Evolutionary conservation across 2,113 vertebrate genomes (phyloP), one percentile per base, ranked within the genome.

Genomic region (Albula glossodonta): DNA sequence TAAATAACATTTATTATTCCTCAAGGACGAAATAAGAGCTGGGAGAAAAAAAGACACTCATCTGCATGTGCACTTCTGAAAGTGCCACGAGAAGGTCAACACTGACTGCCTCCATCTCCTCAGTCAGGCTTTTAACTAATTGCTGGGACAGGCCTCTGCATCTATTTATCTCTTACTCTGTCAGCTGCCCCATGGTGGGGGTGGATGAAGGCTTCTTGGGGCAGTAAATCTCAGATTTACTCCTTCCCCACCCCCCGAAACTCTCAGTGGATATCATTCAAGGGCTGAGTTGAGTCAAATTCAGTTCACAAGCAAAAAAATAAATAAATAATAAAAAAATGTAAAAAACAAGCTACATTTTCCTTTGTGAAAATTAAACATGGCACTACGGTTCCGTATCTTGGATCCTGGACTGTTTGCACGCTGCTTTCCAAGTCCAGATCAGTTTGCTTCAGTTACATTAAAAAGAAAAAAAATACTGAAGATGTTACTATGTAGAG

Each of bases 91-190:
- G 48, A 78, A 86, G 70, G 80, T 82, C 85, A 56, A 3, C 19
- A 51, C 74, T 80, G 53, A 13, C 51, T 22, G 63, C 5, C n/a
- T 50, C 60, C 51, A 48, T 77, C 51, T 49, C 22, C 11, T 19
- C 19, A n/a, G 22, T 51, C 15, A 19, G 15, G 70, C 85, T 78
- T 83, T 83, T 78, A 63, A 41, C 70, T 60, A 83, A 86, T 78
- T 78, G 81, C 9, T 77, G 50, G 31, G 60, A 86, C n/a, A 41
- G n/a, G 51, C 7, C 57, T 48, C 2, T 52, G 70, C 70, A 57
- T 74, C 51, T 25, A 12, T 25, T 77, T 82, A 22, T 81, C 80
- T 81, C 19, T n/a, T 25, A 51, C 80, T 52, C 51, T 81, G 51
- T 81, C 50, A 51, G 17, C 12, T 22, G 25, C 41, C 17, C 15